Base-by-base conservation (phyloP, 2,797 vertebrate genomes). In the Pseudomugil tenellus region DNA sequence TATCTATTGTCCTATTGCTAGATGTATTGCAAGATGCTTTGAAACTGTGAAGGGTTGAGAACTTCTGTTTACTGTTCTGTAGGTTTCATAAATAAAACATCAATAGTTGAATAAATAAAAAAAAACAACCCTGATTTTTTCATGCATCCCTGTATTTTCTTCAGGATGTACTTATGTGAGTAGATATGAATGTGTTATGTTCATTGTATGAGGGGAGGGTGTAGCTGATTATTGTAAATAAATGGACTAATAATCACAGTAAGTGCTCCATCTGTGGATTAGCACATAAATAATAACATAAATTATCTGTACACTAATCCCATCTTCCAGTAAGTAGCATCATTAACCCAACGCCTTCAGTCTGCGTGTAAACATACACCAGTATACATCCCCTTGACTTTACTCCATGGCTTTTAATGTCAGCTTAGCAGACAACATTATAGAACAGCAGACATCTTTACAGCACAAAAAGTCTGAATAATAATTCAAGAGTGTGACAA, bases 281-380 rank as follows among this genome's bases (percentile, higher is more conserved):
- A 89, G 37, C 59, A 72, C 52, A 32, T 77, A 32, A 32, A 32
- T 32, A 32, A 32, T 32, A 32, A 32, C 8, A 32, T 8, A 63
- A 67, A 87, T 83, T 80, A 86, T 84, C 85, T 80, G 77, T 72
- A 73, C 79, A 77, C 86, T 89, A 88, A 90, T 87, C 83, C 88
- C 53, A 53, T 70, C 74, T 46, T 32, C 69, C 87, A 91, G 88
- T 91, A 84, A 86, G 77, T 71, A 63, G 80, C 73, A 71, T 84
- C 83, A 79, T 54, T 62, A 73, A 72, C 72, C 52, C 54, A 9
- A 72, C 66, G 74, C 75, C 82, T 80, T 63, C 80, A 67, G 59
- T 67, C 63, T 77, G 76, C 61, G 84, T 79, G 80, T 17, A 6
- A 62, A 79, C 35, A 76, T 62, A 76, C 68, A 65, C 74, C 85